Percentiles rank a stretch among this genome's conserved stretches.
Conservation (phyloP, 1,140 invertebrate genomes). For the Orchesella cincta region DNA sequence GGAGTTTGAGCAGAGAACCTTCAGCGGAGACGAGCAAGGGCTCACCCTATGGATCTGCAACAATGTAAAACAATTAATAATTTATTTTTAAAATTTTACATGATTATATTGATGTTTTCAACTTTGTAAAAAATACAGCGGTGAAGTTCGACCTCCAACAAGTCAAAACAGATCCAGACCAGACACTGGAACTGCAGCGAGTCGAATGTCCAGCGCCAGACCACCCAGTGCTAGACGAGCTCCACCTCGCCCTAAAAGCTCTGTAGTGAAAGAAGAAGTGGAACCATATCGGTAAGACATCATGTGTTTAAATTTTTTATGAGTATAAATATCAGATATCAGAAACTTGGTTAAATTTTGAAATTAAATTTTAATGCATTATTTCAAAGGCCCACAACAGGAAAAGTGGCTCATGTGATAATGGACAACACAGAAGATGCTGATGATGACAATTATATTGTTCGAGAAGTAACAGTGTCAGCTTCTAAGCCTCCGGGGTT, state of each 20-base stretch:
- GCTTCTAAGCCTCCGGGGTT: background rate
- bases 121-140: background rate
- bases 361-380: background rate
- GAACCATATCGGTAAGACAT: conserved; percentile 35
- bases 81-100: background rate
- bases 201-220: conserved; percentile 38
- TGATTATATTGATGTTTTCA: background rate
- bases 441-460: conserved; percentile 52
- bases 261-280: conserved; percentile 43
- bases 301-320: background rate
- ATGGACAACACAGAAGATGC: conserved; percentile 45
- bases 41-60: background rate
- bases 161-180: background rate
- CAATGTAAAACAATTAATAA: conserved; percentile 2
- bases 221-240: conserved; percentile 54
- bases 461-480: conserved; percentile 47
- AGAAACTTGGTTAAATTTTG: too few relatives aligned
- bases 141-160: conserved; percentile 4
- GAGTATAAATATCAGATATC: background rate
- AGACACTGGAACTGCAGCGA: background rate
- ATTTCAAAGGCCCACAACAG: conserved; percentile 49
- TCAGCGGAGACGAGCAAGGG: conserved; percentile 8
- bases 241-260: conserved; percentile 51
- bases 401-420: conserved; percentile 52
- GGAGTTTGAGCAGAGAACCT: background rate